Percentiles rank a stretch among this genome's conserved stretches.
phyloP scores from a whole-genome alignment of 2,113 vertebrate genomes.

The Scartelaos histophorus region DNA sequence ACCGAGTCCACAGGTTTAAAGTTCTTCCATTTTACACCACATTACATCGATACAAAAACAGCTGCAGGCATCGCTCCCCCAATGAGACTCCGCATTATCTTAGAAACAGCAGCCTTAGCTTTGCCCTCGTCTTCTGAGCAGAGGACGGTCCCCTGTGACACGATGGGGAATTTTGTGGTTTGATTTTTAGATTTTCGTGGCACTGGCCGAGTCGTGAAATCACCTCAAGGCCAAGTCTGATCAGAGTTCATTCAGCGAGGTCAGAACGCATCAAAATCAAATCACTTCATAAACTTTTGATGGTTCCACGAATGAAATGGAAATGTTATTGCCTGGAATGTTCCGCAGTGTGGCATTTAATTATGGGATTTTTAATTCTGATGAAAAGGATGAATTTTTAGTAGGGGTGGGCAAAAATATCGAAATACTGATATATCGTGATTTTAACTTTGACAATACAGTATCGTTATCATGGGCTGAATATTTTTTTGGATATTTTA shows the following conservation, averaged over 20 bases:
- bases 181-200: constrained; percentile 6
- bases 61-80: constrained; percentile 46
- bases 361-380: not conserved
- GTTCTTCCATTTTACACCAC: constrained; percentile 37
- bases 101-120: constrained; percentile 44
- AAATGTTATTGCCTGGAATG: not conserved
- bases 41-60: constrained; percentile 53
- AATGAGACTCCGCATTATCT: constrained; percentile 37
- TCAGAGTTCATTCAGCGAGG: not conserved
- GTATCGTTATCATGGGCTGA: too few relatives aligned
- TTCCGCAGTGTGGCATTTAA: not conserved
- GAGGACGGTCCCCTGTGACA: constrained; percentile 31
- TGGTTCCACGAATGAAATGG: not conserved
- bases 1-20: constrained; percentile 20
- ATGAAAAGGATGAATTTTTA: too few relatives aligned
- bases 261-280: constrained; percentile 14
- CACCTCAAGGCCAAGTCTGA: constrained; percentile 16
- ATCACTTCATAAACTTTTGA: not conserved
- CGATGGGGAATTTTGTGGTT: constrained; percentile 14
- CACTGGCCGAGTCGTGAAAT: constrained; percentile 17
- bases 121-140: constrained; percentile 5
- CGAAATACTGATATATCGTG: too few relatives aligned
- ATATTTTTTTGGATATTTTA: too few relatives aligned
- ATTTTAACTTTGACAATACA: too few relatives aligned
- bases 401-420: too few relatives aligned